Evolutionary conservation across 2,113 vertebrate genomes (phyloP), one percentile per base, ranked within the genome.

Genomic region (Argyrosomus japonicus): DNA sequence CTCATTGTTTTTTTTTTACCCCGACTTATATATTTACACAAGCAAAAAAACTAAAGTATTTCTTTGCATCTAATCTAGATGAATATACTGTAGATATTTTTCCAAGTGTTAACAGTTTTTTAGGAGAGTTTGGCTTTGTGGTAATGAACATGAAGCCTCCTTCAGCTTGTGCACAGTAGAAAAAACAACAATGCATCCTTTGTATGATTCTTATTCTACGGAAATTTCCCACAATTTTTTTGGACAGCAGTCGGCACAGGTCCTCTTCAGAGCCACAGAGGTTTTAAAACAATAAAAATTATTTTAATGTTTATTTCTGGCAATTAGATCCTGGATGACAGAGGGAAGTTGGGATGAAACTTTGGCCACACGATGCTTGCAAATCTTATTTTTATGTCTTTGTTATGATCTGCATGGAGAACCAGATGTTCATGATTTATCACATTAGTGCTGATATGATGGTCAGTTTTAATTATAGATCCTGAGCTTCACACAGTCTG

Each of bases 71-170:
- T 27, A 64, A 32, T 62, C 58, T 62, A 75, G 70, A 75, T 63
- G 15, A 79, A 75, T 70, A 25, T 69, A 84, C 51, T 87, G 79
- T 85, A 77, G 77, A 81, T 86, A 88, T 79, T 88, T 90, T 86
- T 88, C 54, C 75, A 82, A 69, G 50, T 62, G n/a, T 53, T 75
- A 51, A 48, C 50, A 54, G 56, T 79, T 90, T 90, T 88, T 75
- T 79, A 81, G 85, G 13, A 65, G 61, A 21, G 18, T 69, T 79
- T 60, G 70, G 78, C 75, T 82, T 78, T 18, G n/a, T 43, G 45
- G 29, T 40, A 15, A 75, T 6, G 1, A 62, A 45, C 32, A 63
- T 10, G 25, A 61, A 75, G 72, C 48, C 68, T 4, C 60, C 15
- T 73, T 64, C 43, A 57, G 51, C 36, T 47, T 21, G 61, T 65